These are phyloP conservation scores for Pelvicachromis taeniatus DNA, from an alignment of 2,113 vertebrate species.

Conservation along the genomic window DNA sequence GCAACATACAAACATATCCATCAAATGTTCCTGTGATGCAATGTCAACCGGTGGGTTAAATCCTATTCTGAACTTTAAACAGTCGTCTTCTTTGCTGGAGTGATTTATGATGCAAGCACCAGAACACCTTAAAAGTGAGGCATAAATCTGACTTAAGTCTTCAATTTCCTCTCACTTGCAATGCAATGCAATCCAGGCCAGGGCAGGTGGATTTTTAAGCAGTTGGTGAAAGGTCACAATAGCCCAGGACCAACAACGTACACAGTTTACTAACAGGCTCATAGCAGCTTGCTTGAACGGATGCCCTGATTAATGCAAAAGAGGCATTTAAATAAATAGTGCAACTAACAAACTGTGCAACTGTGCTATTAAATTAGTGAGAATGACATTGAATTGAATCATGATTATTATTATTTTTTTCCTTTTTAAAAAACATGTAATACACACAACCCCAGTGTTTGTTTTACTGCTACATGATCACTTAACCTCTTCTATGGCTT, in stretches of 20 bases:
- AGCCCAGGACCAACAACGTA: neutral
- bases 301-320: neutral
- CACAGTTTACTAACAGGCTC: neutral
- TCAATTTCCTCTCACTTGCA: neutral
- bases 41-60: neutral
- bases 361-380: slow-evolving; percentile 39
- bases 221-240: slow-evolving; percentile 35
- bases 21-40: neutral
- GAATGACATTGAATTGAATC: slow-evolving; percentile 43
- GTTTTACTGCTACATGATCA: slow-evolving; percentile 50
- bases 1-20: neutral
- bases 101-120: neutral
- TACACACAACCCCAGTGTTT: slow-evolving; percentile 24
- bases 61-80: neutral
- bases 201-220: slow-evolving; percentile 33
- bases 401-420: slow-evolving; percentile 44
- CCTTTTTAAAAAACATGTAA: neutral
- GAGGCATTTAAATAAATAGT: neutral
- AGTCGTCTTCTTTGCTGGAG: neutral
- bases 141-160: slow-evolving; percentile 35
- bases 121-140: slow-evolving; percentile 16
- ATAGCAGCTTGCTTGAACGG: neutral
- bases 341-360: neutral
- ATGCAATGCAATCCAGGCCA: neutral
- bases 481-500: slow-evolving; percentile 55